Percentiles rank a stretch among this genome's conserved stretches.
Conservation (phyloP, 2,113 vertebrate species). For the Pygoscelis antarcticus region DNA sequence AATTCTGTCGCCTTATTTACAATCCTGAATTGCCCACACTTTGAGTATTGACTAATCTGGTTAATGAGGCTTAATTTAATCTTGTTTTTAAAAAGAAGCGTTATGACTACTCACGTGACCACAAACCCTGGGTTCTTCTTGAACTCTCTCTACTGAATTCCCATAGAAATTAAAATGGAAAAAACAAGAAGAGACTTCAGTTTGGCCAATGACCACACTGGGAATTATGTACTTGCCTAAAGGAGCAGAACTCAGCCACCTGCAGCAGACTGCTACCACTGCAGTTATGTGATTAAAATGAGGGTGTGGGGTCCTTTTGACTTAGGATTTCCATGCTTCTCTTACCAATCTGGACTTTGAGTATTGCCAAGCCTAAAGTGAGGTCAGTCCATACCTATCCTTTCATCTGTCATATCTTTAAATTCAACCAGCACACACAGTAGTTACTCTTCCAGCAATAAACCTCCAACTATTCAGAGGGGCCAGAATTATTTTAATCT, state of each 20-base stretch:
- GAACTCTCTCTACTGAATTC: neutral
- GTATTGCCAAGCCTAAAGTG: neutral
- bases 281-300: neutral
- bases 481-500: neutral
- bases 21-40: neutral
- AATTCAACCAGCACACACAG: neutral
- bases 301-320: neutral
- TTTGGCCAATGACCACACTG: neutral
- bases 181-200: neutral
- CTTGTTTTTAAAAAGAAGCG: neutral
- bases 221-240: neutral
- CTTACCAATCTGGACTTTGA: neutral
- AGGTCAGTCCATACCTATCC: neutral
- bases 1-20: conserved; percentile 14
- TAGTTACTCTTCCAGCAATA: neutral
- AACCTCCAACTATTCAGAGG: neutral
- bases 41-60: neutral
- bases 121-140: neutral
- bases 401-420: neutral
- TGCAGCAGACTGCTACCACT: neutral
- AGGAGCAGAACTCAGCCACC: neutral
- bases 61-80: neutral
- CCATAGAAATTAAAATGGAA: neutral
- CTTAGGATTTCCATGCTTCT: neutral
- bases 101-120: neutral